Base-by-base conservation (phyloP, 2,113 vertebrate species). In the Dipodomys stephensi region DNA sequence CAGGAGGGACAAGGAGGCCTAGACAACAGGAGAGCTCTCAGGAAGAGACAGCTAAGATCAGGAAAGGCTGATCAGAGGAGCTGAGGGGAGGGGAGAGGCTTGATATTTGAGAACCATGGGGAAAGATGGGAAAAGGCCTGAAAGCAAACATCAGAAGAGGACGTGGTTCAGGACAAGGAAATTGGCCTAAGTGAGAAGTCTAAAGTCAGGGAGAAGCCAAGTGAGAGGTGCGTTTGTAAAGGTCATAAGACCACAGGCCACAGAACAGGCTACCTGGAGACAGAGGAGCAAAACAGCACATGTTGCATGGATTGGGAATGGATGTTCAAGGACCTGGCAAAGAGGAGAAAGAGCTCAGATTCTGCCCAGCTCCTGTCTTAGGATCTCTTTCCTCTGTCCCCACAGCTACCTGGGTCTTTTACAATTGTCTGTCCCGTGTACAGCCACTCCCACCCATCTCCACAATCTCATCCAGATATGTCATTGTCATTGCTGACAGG, bases 351-450 rank as follows among this genome's bases (percentile, higher is more conserved):
- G 32, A 88, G 12, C 64, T 85, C 30, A 6, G 23, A 57, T 44
- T 62, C 60, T 79, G 71, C 71, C 39, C 30, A 35, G 39, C 13
- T 39, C 68, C 64, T 73, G 44, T 76, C 71, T 91, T 28, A 30
- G 27, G 82, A 0, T 19, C 22, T 86, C 27, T 65, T 46, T 23
- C 28, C 27, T 28, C 19, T 0, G 3, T 60, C 15, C 13, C 32
- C 44, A 35, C 8, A 10, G 35, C 27, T 27, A 7, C 39, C 46
- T 2, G 7, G 79, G 15, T 6, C 22, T 65, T 44, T 46, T 53
- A 7, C 7, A 57, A 6, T 0, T 16, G 22, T 10, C n/a, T 80
- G 57, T 60, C 7, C 23, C 25, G 3, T 2, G 35, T 22, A 5
- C 16, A 25, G 35, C 6, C 80, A 44, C 0, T 32, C 6, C 39